phyloP scores from a whole-genome alignment of 2,113 vertebrate genomes.

The Myotis yumanensis region DNA sequence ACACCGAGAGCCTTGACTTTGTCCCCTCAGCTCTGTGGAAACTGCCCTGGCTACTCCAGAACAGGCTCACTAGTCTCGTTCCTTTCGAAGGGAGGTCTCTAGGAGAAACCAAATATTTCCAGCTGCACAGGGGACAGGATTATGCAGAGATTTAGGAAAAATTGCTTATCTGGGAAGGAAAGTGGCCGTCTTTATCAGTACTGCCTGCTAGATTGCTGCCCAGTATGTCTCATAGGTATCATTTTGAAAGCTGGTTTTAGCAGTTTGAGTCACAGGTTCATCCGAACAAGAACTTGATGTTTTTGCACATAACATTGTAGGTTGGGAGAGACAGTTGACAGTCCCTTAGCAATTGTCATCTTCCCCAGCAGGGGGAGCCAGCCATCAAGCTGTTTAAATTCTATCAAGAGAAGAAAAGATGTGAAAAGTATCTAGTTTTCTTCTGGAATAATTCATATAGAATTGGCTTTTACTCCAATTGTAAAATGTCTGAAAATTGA shows the following conservation, averaged over 20 bases:
- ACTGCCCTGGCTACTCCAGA: not conserved
- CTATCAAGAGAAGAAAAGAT: not conserved
- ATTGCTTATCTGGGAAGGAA: not conserved
- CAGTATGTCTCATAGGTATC: not conserved
- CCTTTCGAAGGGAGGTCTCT: not conserved
- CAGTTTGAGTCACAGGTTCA: not conserved
- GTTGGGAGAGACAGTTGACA: not conserved
- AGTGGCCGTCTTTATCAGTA: not conserved
- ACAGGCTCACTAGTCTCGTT: not conserved
- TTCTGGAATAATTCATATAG: not conserved
- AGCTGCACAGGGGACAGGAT: not conserved
- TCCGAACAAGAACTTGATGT: conserved; percentile 4
- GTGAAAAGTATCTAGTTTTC: not conserved
- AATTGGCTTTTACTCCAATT: not conserved
- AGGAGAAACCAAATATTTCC: not conserved
- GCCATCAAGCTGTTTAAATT: conserved; percentile 21
- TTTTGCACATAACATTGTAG: not conserved
- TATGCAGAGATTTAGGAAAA: not conserved
- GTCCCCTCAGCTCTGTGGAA: not conserved
- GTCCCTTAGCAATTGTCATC: not conserved
- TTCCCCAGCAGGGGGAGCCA: conserved; percentile 62
- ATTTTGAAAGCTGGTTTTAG: not conserved
- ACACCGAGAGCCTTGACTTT: accelerated
- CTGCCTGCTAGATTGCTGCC: not conserved
- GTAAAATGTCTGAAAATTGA: not conserved